Base-by-base conservation (phyloP, 2,888 invertebrate genomes). In the Venusia cambrica region DNA sequence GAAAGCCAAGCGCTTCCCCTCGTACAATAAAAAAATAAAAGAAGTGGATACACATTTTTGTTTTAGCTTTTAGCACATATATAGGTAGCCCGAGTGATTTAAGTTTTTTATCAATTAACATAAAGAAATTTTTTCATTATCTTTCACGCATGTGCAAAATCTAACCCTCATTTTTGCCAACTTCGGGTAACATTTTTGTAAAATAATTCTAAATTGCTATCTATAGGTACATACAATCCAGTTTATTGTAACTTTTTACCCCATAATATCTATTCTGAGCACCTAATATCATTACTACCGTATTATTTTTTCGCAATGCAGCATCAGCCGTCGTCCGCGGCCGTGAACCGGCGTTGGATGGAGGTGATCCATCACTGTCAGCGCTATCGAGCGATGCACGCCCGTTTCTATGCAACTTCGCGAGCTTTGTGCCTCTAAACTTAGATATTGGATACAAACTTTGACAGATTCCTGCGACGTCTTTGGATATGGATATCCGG, bases 291-390 rank as follows among this genome's bases (percentile, higher is more conserved):
- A 35, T 35, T 35, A 30, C 24, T 34, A 12, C 14, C 28, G 26
- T 38, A 38, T 40, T 26, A 19, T 40, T 35, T 37, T 32, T 44
- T 57, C 45, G 56, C 55, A 51, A 40, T 54, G 38, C 41, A 48
- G 39, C 46, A 44, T 49, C 48, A 34, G 38, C 50, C 50, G 51
- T 42, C 44, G 64, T 46, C 53, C 60, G 54, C 71, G 75, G 73
- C 74, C 76, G 76, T 83, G 83, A 81, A 81, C 69, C 81, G 39
- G 75, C 71, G 76, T 76, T 75, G 80, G 79, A 76, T 68, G 76
- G 67, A 62, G 76, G 85, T 74, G 63, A 80, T 80, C 78, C 65
- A 62, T 80, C 79, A 78, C 73, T 76, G 79, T 78, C 79, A 70
- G 52, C 68, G 74, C 66, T 79, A 79, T 79, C 79, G 77, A 78